Evolutionary conservation across 2,888 invertebrate species (phyloP).

Genomic region (Scelioninae gen. 1): DNA sequence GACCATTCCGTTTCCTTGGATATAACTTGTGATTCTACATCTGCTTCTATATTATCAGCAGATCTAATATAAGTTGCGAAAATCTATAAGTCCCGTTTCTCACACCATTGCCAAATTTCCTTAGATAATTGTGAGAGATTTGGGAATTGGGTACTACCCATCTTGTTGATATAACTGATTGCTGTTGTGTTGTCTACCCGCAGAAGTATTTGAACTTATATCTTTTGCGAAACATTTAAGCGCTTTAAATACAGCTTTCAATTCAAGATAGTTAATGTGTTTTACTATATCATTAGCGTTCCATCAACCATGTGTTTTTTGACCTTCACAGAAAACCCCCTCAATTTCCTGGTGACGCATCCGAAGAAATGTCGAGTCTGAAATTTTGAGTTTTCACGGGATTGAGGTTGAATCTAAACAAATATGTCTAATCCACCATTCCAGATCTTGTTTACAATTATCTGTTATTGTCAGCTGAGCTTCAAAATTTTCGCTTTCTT

Average conservation of each 20-base stretch:
- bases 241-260: slow-evolving; percentile 49
- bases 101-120: slow-evolving; percentile 20
- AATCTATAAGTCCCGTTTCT: slow-evolving; percentile 30
- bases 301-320: slow-evolving; percentile 29
- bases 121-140: not conserved
- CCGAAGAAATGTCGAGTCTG: slow-evolving; percentile 33
- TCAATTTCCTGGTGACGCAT: slow-evolving; percentile 23
- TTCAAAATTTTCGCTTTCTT: not conserved
- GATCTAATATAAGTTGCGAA: slow-evolving; percentile 38
- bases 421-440: not conserved
- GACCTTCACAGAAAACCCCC: slow-evolving; percentile 1
- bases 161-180: slow-evolving; percentile 8
- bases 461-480: not conserved
- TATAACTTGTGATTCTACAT: slow-evolving; percentile 14
- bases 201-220: slow-evolving; percentile 56
- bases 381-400: slow-evolving; percentile 2
- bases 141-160: slow-evolving; percentile 10
- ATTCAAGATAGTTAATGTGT: slow-evolving; percentile 68
- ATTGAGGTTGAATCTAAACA: not conserved
- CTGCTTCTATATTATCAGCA: slow-evolving; percentile 16
- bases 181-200: slow-evolving; percentile 59
- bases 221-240: slow-evolving; percentile 42
- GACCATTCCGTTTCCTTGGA: slow-evolving; percentile 27
- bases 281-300: slow-evolving; percentile 36
- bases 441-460: not conserved